Evolutionary conservation across 2,797 vertebrate species (phyloP), one percentile per base, ranked within the genome.

Genomic region (Philypnodon macrostomus): DNA sequence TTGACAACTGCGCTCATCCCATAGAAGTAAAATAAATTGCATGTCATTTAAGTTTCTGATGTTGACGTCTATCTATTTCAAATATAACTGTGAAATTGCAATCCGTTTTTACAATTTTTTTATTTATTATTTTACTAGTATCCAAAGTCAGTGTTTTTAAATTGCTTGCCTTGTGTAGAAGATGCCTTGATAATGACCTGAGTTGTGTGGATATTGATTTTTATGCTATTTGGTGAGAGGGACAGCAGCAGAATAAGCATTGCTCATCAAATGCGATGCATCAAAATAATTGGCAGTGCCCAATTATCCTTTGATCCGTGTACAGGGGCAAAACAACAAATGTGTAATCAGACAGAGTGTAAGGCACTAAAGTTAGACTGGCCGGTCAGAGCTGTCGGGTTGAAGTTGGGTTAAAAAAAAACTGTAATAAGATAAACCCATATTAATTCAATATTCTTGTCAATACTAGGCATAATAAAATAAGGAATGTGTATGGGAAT

Each of bases 241-340:
- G 36, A 58, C 56, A 67, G 47, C 44, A 15, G 40, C 55, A 51
- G 57, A 64, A 67, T 71, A 56, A 68, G 59, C 48, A 49, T 66
- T 50, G 54, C 59, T 74, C 40, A 75, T 86, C 67, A 62, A 67
- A 73, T 32, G 54, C 47, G 15, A 70, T 77, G 69, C 67, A 77
- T 85, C 81, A 81, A 69, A 80, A 77, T 85, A 84, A 87, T 84
- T 88, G 81, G 66, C 73, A 58, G 60, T 27, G 15, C 41, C 77
- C 74, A 83, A 84, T 87, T 87, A 84, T 74, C 53, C 74, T 47
- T 53, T 66, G 77, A 85, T 85, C 80, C 67, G 46, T 84, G 70
- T 62, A 54, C 72, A 72, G 64, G 70, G 67, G 72, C 23, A 56
- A 70, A 66, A 52, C 57, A 81, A 74, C 24, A 26, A 77, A 79